phyloP scores from a whole-genome alignment of 2,797 vertebrate species.

The Neoniphon sammara region DNA sequence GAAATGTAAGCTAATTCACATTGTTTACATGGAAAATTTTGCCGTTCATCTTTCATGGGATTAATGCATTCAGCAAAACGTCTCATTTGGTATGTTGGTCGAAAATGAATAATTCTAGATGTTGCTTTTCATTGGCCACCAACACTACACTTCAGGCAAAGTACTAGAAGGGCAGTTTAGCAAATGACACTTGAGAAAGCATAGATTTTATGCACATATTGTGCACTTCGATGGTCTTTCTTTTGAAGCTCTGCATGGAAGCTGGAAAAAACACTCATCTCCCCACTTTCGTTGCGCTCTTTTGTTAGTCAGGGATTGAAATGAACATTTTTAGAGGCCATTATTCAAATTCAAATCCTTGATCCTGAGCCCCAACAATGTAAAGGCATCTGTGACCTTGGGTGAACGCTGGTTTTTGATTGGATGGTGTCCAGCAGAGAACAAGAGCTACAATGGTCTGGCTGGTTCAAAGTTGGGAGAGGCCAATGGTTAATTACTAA shows the following conservation, averaged over 20 bases:
- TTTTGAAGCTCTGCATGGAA: background rate
- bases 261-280: slow-evolving; percentile 1
- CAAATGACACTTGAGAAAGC: too few relatives aligned
- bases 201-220: too few relatives aligned
- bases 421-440: background rate
- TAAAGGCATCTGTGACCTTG: background rate
- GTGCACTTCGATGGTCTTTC: background rate
- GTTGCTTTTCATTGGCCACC: too few relatives aligned
- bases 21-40: too few relatives aligned
- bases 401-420: background rate
- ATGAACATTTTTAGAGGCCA: slow-evolving; percentile 6
- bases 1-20: too few relatives aligned
- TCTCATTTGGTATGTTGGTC: too few relatives aligned
- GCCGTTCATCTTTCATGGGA: too few relatives aligned
- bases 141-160: too few relatives aligned
- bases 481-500: background rate
- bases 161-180: too few relatives aligned
- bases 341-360: slow-evolving; percentile 23
- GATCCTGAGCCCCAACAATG: background rate
- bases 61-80: too few relatives aligned
- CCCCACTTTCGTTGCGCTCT: background rate
- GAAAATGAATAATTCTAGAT: too few relatives aligned
- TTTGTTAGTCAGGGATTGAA: background rate
- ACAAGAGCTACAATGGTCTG: background rate
- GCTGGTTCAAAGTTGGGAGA: background rate